phyloP scores from a whole-genome alignment of 2,797 vertebrate genomes.

The Bryconaethiops microstoma region DNA sequence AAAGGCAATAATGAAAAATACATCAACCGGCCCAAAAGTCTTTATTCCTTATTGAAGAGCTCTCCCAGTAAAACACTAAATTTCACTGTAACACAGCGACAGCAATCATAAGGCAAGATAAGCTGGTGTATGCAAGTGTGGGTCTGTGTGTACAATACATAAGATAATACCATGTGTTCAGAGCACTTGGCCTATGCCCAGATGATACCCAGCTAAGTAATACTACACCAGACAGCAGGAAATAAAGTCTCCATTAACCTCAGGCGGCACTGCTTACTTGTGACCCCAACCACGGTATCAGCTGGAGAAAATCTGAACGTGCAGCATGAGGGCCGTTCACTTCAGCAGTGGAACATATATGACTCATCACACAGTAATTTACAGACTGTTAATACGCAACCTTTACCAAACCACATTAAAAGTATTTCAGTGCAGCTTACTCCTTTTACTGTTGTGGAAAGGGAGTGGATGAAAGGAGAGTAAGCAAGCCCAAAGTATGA shows the following conservation, averaged over 20 bases:
- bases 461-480: conserved; percentile 27
- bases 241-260: conserved; percentile 27
- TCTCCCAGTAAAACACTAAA: background rate
- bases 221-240: conserved; percentile 54
- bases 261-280: conserved; percentile 27
- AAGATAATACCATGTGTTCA: conserved; percentile 10
- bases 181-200: conserved; percentile 32
- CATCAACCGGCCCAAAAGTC: background rate
- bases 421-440: background rate
- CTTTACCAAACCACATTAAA: background rate
- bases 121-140: background rate
- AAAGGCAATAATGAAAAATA: conserved; percentile 19
- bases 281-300: conserved; percentile 22
- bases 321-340: background rate
- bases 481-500: background rate
- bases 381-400: conserved; percentile 14
- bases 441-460: background rate
- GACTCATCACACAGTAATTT: conserved; percentile 3
- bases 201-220: conserved; percentile 37
- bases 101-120: background rate
- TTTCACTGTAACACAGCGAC: background rate
- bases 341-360: background rate
- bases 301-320: background rate
- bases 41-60: background rate
- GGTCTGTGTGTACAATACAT: background rate